Base-by-base conservation (phyloP, 2,113 vertebrate species). In the Nothobranchius furzeri region DNA sequence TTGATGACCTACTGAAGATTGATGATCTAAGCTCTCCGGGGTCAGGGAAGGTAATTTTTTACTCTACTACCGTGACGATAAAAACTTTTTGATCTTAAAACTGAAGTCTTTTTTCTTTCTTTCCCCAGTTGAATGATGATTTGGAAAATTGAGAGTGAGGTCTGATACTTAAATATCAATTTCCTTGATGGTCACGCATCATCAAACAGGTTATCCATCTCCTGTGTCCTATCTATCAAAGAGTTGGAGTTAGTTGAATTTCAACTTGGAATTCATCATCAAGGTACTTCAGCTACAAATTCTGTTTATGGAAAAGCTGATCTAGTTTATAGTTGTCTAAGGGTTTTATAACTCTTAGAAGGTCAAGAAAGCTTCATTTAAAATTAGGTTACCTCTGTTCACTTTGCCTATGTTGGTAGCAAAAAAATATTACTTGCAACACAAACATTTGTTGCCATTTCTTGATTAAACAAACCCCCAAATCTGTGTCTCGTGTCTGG, bases 141-240 rank as follows among this genome's bases (percentile, higher is more conserved):
- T 76, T 61, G 70, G 78, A 83, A 85, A 85, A 89, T 81, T 50
- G 68, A 85, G 50, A 74, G 64, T 70, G 85, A 87, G 54, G 42
- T 64, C 60, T 80, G 85, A 87, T 88, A 87, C 78, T 90, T 82
- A 87, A 87, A 88, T 87, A 91, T 91, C 84, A 80, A 81, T 88
- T 86, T 89, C 70, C 73, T 54, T 12, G 60, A 70, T 13, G 64
- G 78, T 88, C 85, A 84, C 75, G 71, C 83, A 76, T 84, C 75
- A 78, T 70, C 30, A 73, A 78, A 17, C 66, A 69, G 73, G 70
- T 84, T 79, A 78, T 85, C 78, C 66, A 70, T 81, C 70, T 82
- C 52, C 67, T 61, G 24, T 83, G 64, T 81, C 66, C 37, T 40
- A 8, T 40, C 1, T 1, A 9, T 40, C 6, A 20, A 20, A 40